Base-by-base conservation (phyloP, 1,140 invertebrate species). In the Venustaconcha ellipsiformis region DNA sequence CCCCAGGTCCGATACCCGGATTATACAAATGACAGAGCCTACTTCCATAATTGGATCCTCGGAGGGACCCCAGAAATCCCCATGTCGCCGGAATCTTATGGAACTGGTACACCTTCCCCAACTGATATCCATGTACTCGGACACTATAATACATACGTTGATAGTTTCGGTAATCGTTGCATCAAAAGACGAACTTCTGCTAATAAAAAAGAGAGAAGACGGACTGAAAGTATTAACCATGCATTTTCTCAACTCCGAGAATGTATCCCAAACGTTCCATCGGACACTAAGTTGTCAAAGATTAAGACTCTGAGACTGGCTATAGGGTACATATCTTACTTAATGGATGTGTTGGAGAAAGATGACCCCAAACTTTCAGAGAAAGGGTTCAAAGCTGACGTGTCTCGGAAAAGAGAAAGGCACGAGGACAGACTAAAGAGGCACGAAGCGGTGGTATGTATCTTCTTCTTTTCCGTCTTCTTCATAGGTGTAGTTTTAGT, bases 211-310 rank as follows among this genome's bases (percentile, higher is more conserved):
- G 97, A 99, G 88, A 90, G 97, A 60, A 90, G 96, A 83, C 85
- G 93, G 72, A 99, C 97, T 0, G 95, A 96, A 88, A 97, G 95
- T 80, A 98, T 99, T 80, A 99, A 99, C 90, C 96, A 94, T 75
- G 97, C 97, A 0, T 99, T 98, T 86, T 94, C 96, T 0, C 94
- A 96, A 85, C 91, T 99, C 0, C 90, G 97, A 5, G 96, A 97
- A 74, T 96, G 96, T 88, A 99, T 99, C 82, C 97, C 97, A 0
- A 98, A 98, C 85, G 96, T 99, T 12, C 97, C 97, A 1, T 93
- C 95, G 0, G 97, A 99, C 87, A 99, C 97, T 0, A 99, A 99
- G 90, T 89, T 98, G 65, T 92, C 92, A 57, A 92, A 92, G 84
- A 92, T 92, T 55, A 92, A 92, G 82, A 92, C 91, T 14, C 81